A percentile compares a stretch with the other conserved stretches of the same genome.
phyloP scores from a whole-genome alignment of 2,888 invertebrate species.

The Xanthorhoe spadicearia region DNA sequence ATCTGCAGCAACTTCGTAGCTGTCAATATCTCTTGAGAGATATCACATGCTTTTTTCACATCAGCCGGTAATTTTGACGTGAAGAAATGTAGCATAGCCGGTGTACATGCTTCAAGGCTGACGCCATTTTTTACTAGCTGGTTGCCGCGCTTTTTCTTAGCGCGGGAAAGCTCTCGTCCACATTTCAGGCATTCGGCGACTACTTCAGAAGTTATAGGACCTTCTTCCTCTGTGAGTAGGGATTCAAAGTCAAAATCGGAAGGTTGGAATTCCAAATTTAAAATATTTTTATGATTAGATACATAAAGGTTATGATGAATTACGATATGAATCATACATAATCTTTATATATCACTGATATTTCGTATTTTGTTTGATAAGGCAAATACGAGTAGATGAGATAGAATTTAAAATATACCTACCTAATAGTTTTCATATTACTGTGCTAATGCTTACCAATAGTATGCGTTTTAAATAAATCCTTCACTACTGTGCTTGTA shows the following conservation, averaged over 20 bases:
- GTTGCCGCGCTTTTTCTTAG: constrained; percentile 64
- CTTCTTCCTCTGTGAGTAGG: constrained; percentile 71
- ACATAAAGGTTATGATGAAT: too few species aligned
- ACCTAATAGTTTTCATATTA: neutral
- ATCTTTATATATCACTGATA: too few species aligned
- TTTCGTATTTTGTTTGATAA: too few species aligned
- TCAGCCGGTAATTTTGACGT: constrained; percentile 62
- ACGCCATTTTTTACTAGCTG: constrained; percentile 69
- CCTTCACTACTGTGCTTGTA: constrained; percentile 58
- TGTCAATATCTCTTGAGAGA: constrained; percentile 72
- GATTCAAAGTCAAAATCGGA: neutral
- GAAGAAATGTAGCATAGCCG: constrained; percentile 74
- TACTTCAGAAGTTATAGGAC: constrained; percentile 83
- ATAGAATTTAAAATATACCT: too few species aligned
- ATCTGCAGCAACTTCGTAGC: constrained; percentile 76
- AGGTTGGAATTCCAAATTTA: neutral
- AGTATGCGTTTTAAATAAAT: constrained; percentile 59
- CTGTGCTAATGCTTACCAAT: constrained; percentile 56
- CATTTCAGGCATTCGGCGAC: constrained; percentile 72
- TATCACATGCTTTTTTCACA: constrained; percentile 63
- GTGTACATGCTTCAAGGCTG: constrained; percentile 63
- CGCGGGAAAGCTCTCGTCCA: constrained; percentile 68
- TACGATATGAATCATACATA: too few species aligned
- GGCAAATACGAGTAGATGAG: too few species aligned
- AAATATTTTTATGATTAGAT: too few species aligned